Conservation (phyloP, 2,888 invertebrate species). For the Platerodrilus igneus region DNA sequence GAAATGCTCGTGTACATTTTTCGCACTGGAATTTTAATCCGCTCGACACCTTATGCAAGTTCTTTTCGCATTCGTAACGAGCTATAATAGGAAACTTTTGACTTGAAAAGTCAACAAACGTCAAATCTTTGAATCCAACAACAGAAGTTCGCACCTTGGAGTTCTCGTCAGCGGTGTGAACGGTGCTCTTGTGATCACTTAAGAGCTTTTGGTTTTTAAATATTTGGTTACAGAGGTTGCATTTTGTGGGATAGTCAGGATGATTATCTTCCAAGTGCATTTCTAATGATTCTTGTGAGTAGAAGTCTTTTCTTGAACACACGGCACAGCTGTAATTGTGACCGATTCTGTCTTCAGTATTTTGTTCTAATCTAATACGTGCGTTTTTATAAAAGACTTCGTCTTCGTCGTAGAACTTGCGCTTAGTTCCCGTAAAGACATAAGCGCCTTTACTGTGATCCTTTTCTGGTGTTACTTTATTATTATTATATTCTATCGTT, state of each 20-base stretch:
- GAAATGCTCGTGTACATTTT: constrained; percentile 67
- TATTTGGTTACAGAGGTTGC: constrained; percentile 64
- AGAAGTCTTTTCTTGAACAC: constrained; percentile 60
- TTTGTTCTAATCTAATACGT: constrained; percentile 27
- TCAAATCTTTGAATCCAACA: constrained; percentile 65
- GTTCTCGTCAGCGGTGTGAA: constrained; percentile 48
- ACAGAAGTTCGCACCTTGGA: constrained; percentile 49
- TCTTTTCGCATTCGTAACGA: constrained; percentile 66
- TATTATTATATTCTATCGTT: constrained; percentile 46
- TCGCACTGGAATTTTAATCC: constrained; percentile 64
- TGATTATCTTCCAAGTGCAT: constrained; percentile 64
- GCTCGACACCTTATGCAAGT: constrained; percentile 55
- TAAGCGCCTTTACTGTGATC: constrained; percentile 20
- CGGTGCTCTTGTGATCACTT: constrained; percentile 64
- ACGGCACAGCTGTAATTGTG: constrained; percentile 55
- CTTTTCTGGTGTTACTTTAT: constrained; percentile 35
- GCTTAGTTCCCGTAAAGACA: constrained; percentile 36
- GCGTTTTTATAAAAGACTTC: constrained; percentile 23
- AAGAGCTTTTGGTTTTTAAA: constrained; percentile 71
- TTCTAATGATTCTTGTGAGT: constrained; percentile 55
- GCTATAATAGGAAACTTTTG: constrained; percentile 77
- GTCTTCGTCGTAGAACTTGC: constrained; percentile 34
- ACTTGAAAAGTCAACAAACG: constrained; percentile 75
- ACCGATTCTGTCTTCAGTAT: constrained; percentile 33
- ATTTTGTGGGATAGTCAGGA: constrained; percentile 63